Base-by-base conservation (phyloP, 2,113 vertebrate species). In the Petrocephalus zakoni region DNA sequence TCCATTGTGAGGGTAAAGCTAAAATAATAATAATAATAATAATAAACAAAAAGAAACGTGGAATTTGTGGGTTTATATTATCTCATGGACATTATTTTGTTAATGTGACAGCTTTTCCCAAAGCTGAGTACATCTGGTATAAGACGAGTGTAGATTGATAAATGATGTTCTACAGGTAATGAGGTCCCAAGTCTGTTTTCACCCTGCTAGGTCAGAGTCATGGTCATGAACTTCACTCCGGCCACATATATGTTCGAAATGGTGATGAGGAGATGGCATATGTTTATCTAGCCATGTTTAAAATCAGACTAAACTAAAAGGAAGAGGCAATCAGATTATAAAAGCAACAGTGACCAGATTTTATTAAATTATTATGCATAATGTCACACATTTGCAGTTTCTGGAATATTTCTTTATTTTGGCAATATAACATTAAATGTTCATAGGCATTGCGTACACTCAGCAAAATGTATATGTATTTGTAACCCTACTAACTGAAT, bases 391-490 rank as follows among this genome's bases (percentile, higher is more conserved):
- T 51, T 22, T 51, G 15, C 51, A 75, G 37, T 47, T 49, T 56
- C 51, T 49, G 51, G 9, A 25, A 58, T 22, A 58, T 49, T 68
- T 81, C 7, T 78, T 86, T 56, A 78, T 51, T 25, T 78, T 87
- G 15, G 56, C 21, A 46, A 55, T 29, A 47, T 34, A 55, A 49
- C 51, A 56, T 53, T 46, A 34, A 25, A 82, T 58, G 51, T 82
- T 90, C 56, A 88, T 88, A n/a, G 78, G 55, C 83, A 88, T 58
- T 47, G n/a, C 3, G 4, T 29, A 51, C 86, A 17, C 72, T 86
- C 86, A 89, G 58, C 87, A 64, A 55, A 55, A 89, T 87, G 52
- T 25, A 90, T 87, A 61, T 53, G 87, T 56, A 55, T 81, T 84
- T 81, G 88, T 87, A 86, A 51, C 82, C 34, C 46, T 49, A 19